Conservation (phyloP, 23 tunicate species). For the Styela clava region DNA sequence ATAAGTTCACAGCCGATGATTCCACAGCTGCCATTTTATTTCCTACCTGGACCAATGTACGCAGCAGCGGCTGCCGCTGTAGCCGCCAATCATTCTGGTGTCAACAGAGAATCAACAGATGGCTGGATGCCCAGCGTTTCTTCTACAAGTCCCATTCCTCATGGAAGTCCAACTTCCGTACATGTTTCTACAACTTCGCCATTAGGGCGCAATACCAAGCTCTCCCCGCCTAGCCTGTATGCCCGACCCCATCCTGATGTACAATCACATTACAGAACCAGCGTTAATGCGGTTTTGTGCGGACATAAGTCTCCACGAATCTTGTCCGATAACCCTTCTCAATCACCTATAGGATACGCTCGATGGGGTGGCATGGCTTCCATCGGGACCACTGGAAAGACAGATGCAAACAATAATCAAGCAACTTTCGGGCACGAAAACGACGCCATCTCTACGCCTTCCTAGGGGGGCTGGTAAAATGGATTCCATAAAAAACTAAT, state of each 20-base stretch:
- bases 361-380: constrained; percentile 1
- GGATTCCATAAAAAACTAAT: too few species aligned
- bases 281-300: constrained; percentile 24
- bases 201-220: constrained; percentile 2
- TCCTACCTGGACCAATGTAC: constrained; percentile 20
- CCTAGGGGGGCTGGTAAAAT: too few species aligned
- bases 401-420: neutral
- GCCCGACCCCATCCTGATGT: neutral
- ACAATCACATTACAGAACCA: constrained; percentile 11
- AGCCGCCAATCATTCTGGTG: neutral
- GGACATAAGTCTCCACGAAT: constrained; percentile 7
- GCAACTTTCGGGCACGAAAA: constrained; percentile 15
- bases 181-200: neutral
- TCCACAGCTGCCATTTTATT: constrained; percentile 26
- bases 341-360: neutral
- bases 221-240: neutral
- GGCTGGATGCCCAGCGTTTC: constrained; percentile 2
- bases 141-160: constrained; percentile 3
- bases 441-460: constrained; percentile 14
- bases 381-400: neutral
- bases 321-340: neutral
- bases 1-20: constrained; percentile 21
- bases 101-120: neutral
- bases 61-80: constrained; percentile 19
- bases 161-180: neutral